Base-by-base conservation (phyloP, 2,113 vertebrate species). In the Limanda limanda region DNA sequence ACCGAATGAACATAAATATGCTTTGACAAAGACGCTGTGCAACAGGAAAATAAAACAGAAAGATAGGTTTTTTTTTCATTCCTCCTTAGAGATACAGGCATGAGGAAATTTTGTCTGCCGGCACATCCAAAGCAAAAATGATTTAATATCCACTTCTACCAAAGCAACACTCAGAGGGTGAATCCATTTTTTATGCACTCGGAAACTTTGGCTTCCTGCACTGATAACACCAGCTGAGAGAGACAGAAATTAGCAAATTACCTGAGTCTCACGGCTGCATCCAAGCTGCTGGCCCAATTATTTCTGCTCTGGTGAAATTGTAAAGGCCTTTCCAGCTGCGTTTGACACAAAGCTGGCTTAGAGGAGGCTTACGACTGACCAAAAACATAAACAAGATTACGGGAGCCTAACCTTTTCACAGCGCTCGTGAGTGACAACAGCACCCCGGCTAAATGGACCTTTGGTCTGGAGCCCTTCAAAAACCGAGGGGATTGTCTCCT, bases 321-420 rank as follows among this genome's bases (percentile, higher is more conserved):
- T 62, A 88, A 85, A 85, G 79, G 78, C 75, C 89, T 87, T 79
- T 88, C 90, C 93, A 92, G 93, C 91, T 94, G 92, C 66, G 87
- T 82, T 61, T 82, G 87, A 92, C 88, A 86, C 86, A 92, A 91
- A 83, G 86, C 91, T 83, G 83, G 84, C 88, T 87, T 85, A 88
- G 75, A 8, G 62, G 57, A 68, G 74, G 82, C 83, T 91, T 90
- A 86, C 68, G 27, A 75, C 82, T 85, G 78, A 90, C 87, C 83
- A 88, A 89, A 92, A 89, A 90, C 91, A 88, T 85, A 90, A 91
- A 92, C 88, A 84, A 80, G 86, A 92, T 90, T 87, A 88, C 86
- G 77, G 69, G 61, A 84, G 63, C 51, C 82, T 81, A 85, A 90
- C 88, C 82, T 89, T 83, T 31, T 84, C 45, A 82, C 61, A 63